Percentiles rank a stretch among this genome's conserved stretches.
Conservation (phyloP, 2,888 invertebrate genomes). For the Rhopalosiphum nymphaeae region DNA sequence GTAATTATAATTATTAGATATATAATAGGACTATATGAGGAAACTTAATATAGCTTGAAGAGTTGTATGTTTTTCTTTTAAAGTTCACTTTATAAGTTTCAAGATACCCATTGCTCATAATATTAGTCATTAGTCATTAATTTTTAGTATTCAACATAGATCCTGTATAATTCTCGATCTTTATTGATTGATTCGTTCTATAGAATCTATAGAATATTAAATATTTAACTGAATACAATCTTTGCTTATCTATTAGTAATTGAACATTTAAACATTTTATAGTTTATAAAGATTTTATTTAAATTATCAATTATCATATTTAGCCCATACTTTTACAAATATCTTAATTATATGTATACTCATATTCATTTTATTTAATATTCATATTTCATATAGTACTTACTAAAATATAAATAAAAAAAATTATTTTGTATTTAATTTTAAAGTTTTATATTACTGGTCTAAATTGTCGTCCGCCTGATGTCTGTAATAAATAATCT, state of each 20-base stretch:
- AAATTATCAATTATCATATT: not conserved
- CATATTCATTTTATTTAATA: not conserved
- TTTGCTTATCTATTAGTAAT: not conserved
- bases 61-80: not conserved
- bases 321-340: not conserved
- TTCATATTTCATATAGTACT: not conserved
- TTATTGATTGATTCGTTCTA: not conserved
- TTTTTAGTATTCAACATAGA: not conserved
- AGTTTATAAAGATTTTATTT: not conserved
- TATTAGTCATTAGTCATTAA: not conserved
- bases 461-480: not conserved
- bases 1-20: not conserved
- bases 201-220: no score
- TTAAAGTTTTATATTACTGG: not conserved
- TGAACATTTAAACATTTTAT: not conserved
- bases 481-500: not conserved
- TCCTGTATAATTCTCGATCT: not conserved
- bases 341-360: not conserved
- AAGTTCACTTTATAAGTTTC: not conserved
- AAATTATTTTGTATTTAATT: not conserved
- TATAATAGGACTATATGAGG: not conserved
- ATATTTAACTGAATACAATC: not conserved
- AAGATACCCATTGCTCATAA: not conserved
- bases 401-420: not conserved
- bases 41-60: not conserved